These are phyloP conservation scores for Monodelphis domestica DNA, from an alignment of 2,797 vertebrate genomes.

Conservation along the genomic window DNA sequence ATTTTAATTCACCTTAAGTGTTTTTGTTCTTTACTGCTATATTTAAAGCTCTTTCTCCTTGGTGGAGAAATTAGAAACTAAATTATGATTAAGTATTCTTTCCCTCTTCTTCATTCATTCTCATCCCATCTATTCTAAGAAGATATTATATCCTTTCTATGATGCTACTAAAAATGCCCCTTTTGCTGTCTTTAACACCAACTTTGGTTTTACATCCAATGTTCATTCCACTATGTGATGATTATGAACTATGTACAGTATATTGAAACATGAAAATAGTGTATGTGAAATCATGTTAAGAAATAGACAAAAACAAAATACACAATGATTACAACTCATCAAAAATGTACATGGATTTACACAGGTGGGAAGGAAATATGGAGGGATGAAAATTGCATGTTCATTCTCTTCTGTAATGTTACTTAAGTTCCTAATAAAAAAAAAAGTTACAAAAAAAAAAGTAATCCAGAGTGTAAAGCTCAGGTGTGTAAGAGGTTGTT, in stretches of 20 bases:
- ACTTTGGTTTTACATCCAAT: neutral
- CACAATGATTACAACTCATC: neutral
- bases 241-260: neutral
- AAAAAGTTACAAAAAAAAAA: constrained; percentile 10
- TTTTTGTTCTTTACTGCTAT: neutral
- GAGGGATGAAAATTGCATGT: neutral
- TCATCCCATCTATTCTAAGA: neutral
- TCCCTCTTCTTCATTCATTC: neutral
- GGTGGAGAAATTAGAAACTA: neutral
- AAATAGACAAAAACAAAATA: neutral
- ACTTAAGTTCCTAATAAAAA: neutral
- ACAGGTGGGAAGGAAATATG: neutral
- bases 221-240: neutral
- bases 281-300: neutral
- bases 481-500: constrained; percentile 39
- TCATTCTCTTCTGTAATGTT: neutral
- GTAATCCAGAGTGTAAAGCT: constrained; percentile 55
- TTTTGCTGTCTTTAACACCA: neutral
- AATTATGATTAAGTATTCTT: neutral
- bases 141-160: neutral
- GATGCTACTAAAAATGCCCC: neutral
- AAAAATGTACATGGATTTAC: neutral
- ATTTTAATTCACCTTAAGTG: neutral
- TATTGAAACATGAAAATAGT: neutral
- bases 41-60: neutral